Evolutionary conservation across 2,888 invertebrate genomes (phyloP).

Genomic region (Sialis fuliginosa): DNA sequence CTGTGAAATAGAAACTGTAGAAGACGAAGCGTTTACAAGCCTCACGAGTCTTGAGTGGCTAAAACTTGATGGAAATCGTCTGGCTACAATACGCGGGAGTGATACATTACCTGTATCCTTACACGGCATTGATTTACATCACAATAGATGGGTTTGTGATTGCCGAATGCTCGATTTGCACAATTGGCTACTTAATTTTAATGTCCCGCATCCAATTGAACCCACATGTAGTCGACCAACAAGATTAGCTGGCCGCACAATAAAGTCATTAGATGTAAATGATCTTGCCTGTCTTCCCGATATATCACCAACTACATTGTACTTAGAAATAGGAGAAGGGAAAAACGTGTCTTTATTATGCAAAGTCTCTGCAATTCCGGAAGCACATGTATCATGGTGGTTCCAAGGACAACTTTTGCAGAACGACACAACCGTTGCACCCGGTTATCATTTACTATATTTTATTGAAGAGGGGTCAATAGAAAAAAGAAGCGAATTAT

Average conservation of each 20-base stretch:
- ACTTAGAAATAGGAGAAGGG: constrained; percentile 60
- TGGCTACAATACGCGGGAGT: constrained; percentile 51
- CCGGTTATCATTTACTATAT: constrained; percentile 49
- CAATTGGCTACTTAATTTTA: constrained; percentile 58
- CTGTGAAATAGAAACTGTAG: constrained; percentile 60
- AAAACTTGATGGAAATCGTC: constrained; percentile 62
- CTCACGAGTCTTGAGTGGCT: constrained; percentile 71
- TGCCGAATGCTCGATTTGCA: constrained; percentile 63
- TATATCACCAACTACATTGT: constrained; percentile 55
- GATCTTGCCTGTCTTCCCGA: constrained; percentile 72
- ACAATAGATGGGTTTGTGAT: constrained; percentile 81
- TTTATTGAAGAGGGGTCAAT: constrained; percentile 53
- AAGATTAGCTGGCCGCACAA: constrained; percentile 44
- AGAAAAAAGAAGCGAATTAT: constrained; percentile 61
- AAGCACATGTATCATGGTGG: constrained; percentile 67
- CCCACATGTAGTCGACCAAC: constrained; percentile 58
- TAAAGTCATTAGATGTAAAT: constrained; percentile 44
- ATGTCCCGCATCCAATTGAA: constrained; percentile 60
- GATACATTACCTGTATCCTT: constrained; percentile 58
- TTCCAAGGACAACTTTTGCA: constrained; percentile 66
- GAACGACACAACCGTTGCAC: constrained; percentile 51
- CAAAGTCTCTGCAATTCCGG: constrained; percentile 63
- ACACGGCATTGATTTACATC: constrained; percentile 64
- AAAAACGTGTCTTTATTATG: constrained; percentile 68
- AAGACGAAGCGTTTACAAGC: constrained; percentile 65